phyloP scores from a whole-genome alignment of 2,113 vertebrate species.

The Vimba vimba region DNA sequence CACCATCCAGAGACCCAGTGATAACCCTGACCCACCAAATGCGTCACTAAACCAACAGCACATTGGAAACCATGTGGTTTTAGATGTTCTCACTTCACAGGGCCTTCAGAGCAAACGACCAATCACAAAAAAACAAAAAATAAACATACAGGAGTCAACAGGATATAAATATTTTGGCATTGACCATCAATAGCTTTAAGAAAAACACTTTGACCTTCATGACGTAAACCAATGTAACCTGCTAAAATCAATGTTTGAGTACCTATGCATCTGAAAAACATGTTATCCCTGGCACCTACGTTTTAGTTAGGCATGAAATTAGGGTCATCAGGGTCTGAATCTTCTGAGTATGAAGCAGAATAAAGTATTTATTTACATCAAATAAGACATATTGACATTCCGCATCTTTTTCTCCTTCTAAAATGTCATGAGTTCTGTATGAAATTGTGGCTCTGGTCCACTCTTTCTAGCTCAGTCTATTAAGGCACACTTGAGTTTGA shows the following conservation, averaged over 20 bases:
- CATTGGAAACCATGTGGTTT: background rate
- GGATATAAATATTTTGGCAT: background rate
- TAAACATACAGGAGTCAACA: background rate
- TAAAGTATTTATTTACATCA: conserved; percentile 62
- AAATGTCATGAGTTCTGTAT: background rate
- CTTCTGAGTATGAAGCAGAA: conserved; percentile 57
- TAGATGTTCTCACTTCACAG: background rate
- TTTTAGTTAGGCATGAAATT: conserved; percentile 60
- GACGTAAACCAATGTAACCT: background rate
- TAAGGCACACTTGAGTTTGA: conserved; percentile 65
- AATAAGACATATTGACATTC: conserved; percentile 46
- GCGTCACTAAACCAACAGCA: conserved; percentile 36
- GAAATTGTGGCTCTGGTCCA: background rate
- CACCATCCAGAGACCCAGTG: background rate
- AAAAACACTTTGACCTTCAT: background rate
- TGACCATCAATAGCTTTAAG: background rate
- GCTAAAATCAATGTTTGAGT: background rate
- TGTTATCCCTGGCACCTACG: background rate
- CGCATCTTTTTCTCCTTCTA: background rate
- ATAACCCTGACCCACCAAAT: conserved; percentile 10
- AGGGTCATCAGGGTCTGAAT: conserved; percentile 36
- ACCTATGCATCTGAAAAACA: background rate
- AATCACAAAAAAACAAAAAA: background rate
- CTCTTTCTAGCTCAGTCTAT: conserved; percentile 58
- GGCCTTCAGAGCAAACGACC: background rate